Percentiles rank a stretch among this genome's conserved stretches.
phyloP scores from a whole-genome alignment of 2,797 vertebrate genomes.

The Oryzias dopingdopingensis region DNA sequence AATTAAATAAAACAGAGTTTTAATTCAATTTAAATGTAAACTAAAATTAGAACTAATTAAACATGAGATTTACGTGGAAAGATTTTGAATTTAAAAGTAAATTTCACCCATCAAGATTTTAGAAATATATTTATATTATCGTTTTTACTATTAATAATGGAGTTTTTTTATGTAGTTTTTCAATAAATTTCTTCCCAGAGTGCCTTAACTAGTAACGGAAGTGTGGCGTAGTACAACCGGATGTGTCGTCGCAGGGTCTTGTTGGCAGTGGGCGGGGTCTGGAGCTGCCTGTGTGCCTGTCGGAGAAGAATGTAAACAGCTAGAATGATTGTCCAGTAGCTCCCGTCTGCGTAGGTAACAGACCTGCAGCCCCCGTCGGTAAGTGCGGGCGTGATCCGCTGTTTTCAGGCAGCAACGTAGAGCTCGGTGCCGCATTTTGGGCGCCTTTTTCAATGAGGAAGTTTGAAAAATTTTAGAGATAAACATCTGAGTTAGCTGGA shows the following conservation, averaged over 20 bases:
- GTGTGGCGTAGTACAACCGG: neutral
- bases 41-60: too few species aligned
- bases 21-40: too few species aligned
- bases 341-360: neutral
- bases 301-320: constrained; percentile 55
- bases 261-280: constrained; percentile 30
- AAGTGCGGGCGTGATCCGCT: neutral
- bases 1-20: too few species aligned
- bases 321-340: constrained; percentile 29
- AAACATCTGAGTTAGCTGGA: constrained; percentile 11
- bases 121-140: too few species aligned
- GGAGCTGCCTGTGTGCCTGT: neutral
- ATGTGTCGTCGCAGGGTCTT: neutral
- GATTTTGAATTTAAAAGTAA: too few species aligned
- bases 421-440: too few species aligned
- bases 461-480: neutral
- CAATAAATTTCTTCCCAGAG: too few species aligned
- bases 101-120: too few species aligned
- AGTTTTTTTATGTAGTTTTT: too few species aligned
- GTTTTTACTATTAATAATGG: too few species aligned
- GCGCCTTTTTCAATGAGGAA: neutral
- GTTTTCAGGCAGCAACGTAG: rapidly evolving
- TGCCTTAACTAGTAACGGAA: too few species aligned
- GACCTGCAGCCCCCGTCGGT: constrained; percentile 3
- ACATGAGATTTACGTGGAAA: too few species aligned